Percentiles rank a stretch among this genome's conserved stretches.
These are phyloP conservation scores for Rhizoglyphus robini DNA, from an alignment of 1,140 invertebrate species.

Conservation along the genomic window DNA sequence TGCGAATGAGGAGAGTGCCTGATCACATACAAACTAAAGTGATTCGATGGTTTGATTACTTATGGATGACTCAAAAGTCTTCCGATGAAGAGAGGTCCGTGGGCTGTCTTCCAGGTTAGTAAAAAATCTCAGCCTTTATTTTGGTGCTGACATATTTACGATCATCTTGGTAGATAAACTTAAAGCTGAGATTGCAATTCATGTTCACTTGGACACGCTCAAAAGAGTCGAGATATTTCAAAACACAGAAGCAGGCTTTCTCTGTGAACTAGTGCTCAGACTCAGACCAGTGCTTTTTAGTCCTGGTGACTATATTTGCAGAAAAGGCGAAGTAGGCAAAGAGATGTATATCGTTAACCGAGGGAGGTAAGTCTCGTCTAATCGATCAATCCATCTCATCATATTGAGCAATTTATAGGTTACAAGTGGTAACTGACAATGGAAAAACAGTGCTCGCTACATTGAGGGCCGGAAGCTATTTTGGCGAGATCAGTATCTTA, in stretches of 20 bases:
- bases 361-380: conserved; percentile 38
- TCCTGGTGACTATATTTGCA: conserved; percentile 94
- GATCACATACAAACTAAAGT: conserved; percentile 91
- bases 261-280: conserved; percentile 87
- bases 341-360: conserved; percentile 99
- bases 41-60: conserved; percentile 98
- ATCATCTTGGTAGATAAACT: conserved; percentile 55
- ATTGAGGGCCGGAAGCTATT: conserved; percentile 91
- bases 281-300: conserved; percentile 90
- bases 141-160: neutral
- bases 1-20: conserved; percentile 87
- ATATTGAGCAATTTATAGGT: conserved; percentile 25
- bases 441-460: conserved; percentile 91
- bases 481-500: conserved; percentile 98
- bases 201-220: conserved; percentile 93
- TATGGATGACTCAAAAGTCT: conserved; percentile 96
- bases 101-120: conserved; percentile 66
- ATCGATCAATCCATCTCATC: conserved; percentile 31
- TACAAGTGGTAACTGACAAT: conserved; percentile 93
- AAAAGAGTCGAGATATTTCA: conserved; percentile 98
- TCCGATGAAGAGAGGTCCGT: conserved; percentile 92
- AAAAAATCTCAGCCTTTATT: conserved; percentile 12
- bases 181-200: conserved; percentile 96
- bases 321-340: conserved; percentile 96
- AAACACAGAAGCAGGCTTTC: conserved; percentile 94